Conservation (phyloP, 23 tunicate genomes). For the Botrylloides violaceus region DNA sequence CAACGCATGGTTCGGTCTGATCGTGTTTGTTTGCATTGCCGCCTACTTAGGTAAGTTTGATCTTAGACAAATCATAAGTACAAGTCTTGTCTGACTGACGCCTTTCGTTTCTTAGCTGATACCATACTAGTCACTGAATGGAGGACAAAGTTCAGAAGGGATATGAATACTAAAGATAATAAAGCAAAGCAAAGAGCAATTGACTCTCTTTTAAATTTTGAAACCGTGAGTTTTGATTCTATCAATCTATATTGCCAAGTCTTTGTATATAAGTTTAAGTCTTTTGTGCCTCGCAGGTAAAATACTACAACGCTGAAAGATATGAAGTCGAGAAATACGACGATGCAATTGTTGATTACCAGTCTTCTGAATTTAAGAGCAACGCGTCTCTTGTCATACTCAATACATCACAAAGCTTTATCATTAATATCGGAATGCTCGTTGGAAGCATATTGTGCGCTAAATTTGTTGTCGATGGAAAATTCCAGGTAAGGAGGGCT, state of each 20-base stretch:
- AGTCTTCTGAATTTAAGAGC: constrained; percentile 76
- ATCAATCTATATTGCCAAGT: neutral
- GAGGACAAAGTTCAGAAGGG: constrained; percentile 91
- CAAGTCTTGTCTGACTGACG: too few relatives aligned
- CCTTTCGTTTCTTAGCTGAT: constrained; percentile 49
- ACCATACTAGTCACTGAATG: constrained; percentile 87
- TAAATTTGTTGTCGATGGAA: constrained; percentile 61
- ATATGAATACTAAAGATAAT: constrained; percentile 92
- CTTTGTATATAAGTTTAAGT: neutral
- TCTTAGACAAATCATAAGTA: too few relatives aligned
- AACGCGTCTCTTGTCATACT: constrained; percentile 74
- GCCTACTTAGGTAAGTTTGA: constrained; percentile 70
- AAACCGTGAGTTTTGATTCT: constrained; percentile 44
- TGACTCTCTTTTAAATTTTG: constrained; percentile 92
- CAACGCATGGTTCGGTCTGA: constrained; percentile 85
- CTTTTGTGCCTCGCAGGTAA: constrained; percentile 66
- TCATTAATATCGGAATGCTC: constrained; percentile 73
- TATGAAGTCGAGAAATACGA: constrained; percentile 81
- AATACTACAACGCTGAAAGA: constrained; percentile 89
- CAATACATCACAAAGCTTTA: constrained; percentile 42
- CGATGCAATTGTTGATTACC: constrained; percentile 84
- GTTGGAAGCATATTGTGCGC: constrained; percentile 92
- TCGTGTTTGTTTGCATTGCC: constrained; percentile 63
- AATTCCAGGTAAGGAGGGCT: constrained; percentile 34
- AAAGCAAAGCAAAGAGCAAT: constrained; percentile 84